Evolutionary conservation across 2,797 vertebrate genomes (phyloP).

Genomic region (Peromyscus aztecus): DNA sequence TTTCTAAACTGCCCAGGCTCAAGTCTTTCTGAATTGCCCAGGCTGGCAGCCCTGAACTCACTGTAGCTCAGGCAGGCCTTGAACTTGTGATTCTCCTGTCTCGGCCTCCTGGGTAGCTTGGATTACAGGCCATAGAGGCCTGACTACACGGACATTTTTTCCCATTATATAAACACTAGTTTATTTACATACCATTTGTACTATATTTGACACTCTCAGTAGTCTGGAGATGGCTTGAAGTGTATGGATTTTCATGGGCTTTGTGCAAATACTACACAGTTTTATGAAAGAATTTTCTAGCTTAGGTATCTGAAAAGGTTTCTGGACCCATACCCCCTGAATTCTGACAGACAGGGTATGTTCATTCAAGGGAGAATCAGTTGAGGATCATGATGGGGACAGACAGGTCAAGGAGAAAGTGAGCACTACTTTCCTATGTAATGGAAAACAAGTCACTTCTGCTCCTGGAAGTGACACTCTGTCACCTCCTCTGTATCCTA

Average conservation of each 20-base stretch:
- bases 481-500: not conserved
- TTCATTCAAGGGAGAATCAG: not conserved
- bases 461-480: not conserved
- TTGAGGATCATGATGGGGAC: not conserved
- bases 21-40: not conserved
- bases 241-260: not conserved
- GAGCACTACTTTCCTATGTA: rapidly evolving
- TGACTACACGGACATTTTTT: too few species aligned
- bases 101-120: not conserved
- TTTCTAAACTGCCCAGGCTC: not conserved
- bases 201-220: not conserved
- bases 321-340: not conserved
- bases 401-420: not conserved
- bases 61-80: not conserved
- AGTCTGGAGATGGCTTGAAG: not conserved
- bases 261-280: not conserved
- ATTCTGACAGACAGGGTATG: not conserved
- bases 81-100: not conserved
- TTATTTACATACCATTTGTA: not conserved
- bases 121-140: not conserved
- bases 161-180: not conserved
- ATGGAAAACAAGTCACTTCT: not conserved
- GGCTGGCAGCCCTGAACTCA: not conserved
- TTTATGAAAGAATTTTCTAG: not conserved
- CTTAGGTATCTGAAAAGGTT: not conserved